Conservation (phyloP, 1,140 invertebrate genomes). For the Epicauta chinensis region DNA sequence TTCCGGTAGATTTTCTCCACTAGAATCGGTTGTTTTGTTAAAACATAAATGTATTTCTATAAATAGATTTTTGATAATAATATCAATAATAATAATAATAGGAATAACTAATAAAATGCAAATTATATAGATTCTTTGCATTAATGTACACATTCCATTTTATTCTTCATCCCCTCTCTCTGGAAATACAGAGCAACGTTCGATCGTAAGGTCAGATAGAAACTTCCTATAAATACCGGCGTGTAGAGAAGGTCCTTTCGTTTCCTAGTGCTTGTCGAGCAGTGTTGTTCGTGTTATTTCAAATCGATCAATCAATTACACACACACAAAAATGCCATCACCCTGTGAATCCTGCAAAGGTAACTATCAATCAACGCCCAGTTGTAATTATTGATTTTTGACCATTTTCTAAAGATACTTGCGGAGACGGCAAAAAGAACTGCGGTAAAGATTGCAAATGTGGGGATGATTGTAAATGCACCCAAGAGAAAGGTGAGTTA, state of each 20-base stretch:
- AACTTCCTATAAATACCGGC: slow-evolving; percentile 9
- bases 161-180: too few relatives aligned
- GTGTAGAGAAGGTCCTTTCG: slow-evolving; percentile 2
- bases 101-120: too few relatives aligned
- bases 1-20: too few relatives aligned
- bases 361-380: slow-evolving; percentile 3
- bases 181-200: slow-evolving; percentile 8
- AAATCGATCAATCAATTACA: not conserved
- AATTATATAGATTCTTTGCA: too few relatives aligned
- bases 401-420: slow-evolving; percentile 24
- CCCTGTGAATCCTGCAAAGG: slow-evolving; percentile 33
- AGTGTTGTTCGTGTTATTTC: too few relatives aligned
- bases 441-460: slow-evolving; percentile 38
- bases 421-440: slow-evolving; percentile 27
- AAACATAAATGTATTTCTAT: too few relatives aligned
- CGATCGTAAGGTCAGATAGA: slow-evolving; percentile 7
- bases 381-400: not conserved
- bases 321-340: slow-evolving; percentile 25
- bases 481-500: slow-evolving; percentile 12
- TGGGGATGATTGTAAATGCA: slow-evolving; percentile 37
- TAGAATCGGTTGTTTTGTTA: too few relatives aligned
- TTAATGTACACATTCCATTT: too few relatives aligned
- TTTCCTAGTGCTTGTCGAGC: slow-evolving; percentile 5
- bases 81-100: too few relatives aligned
- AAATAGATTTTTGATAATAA: too few relatives aligned